A percentile compares a stretch with the other conserved stretches of the same genome.
Evolutionary conservation across 2,113 vertebrate species (phyloP).

Genomic region (Prochilodus magdalenae): DNA sequence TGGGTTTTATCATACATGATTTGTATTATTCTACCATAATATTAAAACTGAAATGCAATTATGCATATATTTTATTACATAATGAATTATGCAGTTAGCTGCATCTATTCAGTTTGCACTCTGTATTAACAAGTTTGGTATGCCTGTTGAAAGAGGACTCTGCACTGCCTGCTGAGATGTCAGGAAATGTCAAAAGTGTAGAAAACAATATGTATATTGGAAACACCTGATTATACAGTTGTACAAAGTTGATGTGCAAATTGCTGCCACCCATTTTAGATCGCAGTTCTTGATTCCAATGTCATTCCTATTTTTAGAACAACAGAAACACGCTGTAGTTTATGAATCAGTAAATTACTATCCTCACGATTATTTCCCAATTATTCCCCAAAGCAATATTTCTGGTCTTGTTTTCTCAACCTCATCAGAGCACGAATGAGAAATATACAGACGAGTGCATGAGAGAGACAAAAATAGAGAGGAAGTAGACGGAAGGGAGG

Average conservation of each 20-base stretch:
- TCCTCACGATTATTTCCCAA: too few relatives aligned
- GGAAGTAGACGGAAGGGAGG: conserved; percentile 2
- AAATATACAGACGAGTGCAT: neutral
- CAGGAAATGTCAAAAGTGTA: too few relatives aligned
- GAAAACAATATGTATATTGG: neutral
- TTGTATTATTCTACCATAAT: neutral
- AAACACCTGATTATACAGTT: neutral
- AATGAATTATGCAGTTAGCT: too few relatives aligned
- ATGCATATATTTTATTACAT: too few relatives aligned
- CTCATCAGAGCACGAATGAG: too few relatives aligned
- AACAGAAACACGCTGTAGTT: neutral
- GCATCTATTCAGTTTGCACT: too few relatives aligned
- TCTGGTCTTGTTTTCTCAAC: too few relatives aligned
- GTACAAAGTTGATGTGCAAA: neutral
- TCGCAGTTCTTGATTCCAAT: neutral
- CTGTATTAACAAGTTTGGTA: too few relatives aligned
- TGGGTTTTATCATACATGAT: neutral
- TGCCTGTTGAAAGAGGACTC: too few relatives aligned
- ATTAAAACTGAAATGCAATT: too few relatives aligned
- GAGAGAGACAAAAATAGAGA: conserved; percentile 2
- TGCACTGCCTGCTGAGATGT: too few relatives aligned
- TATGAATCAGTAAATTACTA: neutral
- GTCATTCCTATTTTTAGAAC: too few relatives aligned
- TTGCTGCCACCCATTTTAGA: neutral
- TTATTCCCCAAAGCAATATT: conserved; percentile 4